Base-by-base conservation (phyloP, 2,113 vertebrate species). In the Trichomycterus rosablanca region DNA sequence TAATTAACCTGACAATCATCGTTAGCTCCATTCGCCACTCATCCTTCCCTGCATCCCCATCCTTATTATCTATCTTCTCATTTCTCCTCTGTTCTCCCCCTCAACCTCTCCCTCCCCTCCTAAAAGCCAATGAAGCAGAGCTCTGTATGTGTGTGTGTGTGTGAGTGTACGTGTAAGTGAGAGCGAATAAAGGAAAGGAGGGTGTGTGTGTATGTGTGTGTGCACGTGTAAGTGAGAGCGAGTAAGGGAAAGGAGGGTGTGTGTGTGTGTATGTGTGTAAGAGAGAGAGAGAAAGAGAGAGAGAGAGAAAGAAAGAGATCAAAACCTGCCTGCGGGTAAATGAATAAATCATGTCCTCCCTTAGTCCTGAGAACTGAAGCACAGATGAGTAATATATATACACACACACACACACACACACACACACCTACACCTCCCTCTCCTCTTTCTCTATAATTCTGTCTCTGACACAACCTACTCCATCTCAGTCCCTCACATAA, bases 341-440 rank as follows among this genome's bases (percentile, higher is more conserved):
- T 75, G 66, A 75, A 75, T 75, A 75, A 75, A 72, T 75, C 73
- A 72, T 72, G 70, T 75, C 69, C 72, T 75, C 60, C 59, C 73
- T 71, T 69, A 57, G 62, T 69, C 70, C 70, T 70, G 53, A 75
- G 66, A 75, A 75, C 66, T 72, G 70, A 75, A 68, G 62, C 63
- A 66, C 61, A 49, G 70, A 72, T 75, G 69, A 63, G 63, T 70
- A 70, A 74, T 60, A 60, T 59, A 70, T 63, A 67, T 53, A 66
- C 58, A 56, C 66, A 18, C 60, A 51, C 57, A 20, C 55, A 24
- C 40, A 46, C 54, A 53, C 48, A 59, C 54, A 30, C 24, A 20
- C 18, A 7, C 48, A 10, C 24, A 19, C 64, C 22, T 32, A 34
- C 45, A 5, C 49, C 22, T 35, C 53, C 32, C 18, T 14, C 59